Evolutionary conservation across 2,113 vertebrate genomes (phyloP).

Genomic region (Pomatostomus ruficeps): DNA sequence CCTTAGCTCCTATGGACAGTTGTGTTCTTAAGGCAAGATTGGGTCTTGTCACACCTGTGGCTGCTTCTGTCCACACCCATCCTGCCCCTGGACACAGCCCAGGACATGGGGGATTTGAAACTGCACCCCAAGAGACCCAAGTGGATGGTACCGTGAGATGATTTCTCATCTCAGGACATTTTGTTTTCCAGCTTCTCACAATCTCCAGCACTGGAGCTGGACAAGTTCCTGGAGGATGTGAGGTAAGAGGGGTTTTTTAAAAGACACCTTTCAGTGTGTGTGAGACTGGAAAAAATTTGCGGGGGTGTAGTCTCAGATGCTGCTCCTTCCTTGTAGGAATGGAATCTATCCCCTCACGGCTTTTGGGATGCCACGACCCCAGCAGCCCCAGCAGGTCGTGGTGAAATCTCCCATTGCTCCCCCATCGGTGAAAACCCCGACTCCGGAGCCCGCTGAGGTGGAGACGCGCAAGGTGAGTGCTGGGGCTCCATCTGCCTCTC

Average conservation of each 20-base stretch:
- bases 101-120: not conserved
- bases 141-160: not conserved
- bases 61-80: not conserved
- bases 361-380: slow-evolving; percentile 89
- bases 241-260: slow-evolving; percentile 72
- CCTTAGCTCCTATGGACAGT: not conserved
- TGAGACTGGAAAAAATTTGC: not conserved
- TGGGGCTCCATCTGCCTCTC: rapidly evolving
- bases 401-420: slow-evolving; percentile 94
- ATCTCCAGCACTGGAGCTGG: slow-evolving; percentile 93
- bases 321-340: slow-evolving; percentile 76
- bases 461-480: slow-evolving; percentile 90
- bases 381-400: slow-evolving; percentile 93
- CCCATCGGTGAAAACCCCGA: slow-evolving; percentile 93
- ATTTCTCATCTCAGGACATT: not conserved
- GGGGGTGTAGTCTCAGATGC: not conserved
- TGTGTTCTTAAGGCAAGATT: not conserved
- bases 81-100: not conserved
- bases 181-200: slow-evolving; percentile 84
- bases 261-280: not conserved
- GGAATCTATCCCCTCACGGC: slow-evolving; percentile 96
- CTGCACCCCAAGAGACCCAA: not conserved
- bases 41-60: not conserved
- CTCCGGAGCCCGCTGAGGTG: slow-evolving; percentile 93
- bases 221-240: slow-evolving; percentile 98